Conservation (phyloP, 1,140 invertebrate genomes). For the Drosophila rufa region DNA sequence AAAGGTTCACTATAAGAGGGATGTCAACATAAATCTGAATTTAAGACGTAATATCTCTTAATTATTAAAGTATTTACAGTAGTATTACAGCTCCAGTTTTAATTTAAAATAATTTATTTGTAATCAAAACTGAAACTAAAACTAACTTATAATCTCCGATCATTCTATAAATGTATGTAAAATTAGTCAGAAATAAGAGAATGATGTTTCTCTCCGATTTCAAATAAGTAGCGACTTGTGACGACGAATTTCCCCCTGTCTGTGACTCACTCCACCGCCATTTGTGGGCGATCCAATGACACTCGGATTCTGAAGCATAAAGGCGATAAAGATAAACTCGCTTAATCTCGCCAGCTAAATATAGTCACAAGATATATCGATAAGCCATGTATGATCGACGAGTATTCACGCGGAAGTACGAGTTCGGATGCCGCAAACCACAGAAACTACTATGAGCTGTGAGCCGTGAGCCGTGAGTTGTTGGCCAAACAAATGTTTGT, state of each 20-base stretch:
- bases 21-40: not conserved
- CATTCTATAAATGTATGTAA: not conserved
- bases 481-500: constrained; percentile 48
- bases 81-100: not conserved
- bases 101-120: not conserved
- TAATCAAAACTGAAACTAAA: not conserved
- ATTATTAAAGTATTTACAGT: not conserved
- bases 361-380: constrained; percentile 65
- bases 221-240: not conserved
- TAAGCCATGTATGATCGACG: constrained; percentile 49
- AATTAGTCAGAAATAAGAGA: too few species aligned
- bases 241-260: constrained; percentile 17
- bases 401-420: constrained; percentile 64
- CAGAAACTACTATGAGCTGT: constrained; percentile 23
- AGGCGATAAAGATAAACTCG: constrained; percentile 55
- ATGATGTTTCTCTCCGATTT: not conserved
- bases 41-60: not conserved
- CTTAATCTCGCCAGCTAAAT: constrained; percentile 66
- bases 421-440: constrained; percentile 64
- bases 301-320: constrained; percentile 23
- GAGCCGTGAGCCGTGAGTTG: constrained; percentile 13
- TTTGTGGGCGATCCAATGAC: constrained; percentile 58
- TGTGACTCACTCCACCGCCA: constrained; percentile 58
- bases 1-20: not conserved
- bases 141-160: not conserved